Evolutionary conservation across 35 echinoderm and acorn worm genomes (phyloP), one percentile per base, ranked within the genome.

Genomic region (Hemicentrotus pulcherrimus): DNA sequence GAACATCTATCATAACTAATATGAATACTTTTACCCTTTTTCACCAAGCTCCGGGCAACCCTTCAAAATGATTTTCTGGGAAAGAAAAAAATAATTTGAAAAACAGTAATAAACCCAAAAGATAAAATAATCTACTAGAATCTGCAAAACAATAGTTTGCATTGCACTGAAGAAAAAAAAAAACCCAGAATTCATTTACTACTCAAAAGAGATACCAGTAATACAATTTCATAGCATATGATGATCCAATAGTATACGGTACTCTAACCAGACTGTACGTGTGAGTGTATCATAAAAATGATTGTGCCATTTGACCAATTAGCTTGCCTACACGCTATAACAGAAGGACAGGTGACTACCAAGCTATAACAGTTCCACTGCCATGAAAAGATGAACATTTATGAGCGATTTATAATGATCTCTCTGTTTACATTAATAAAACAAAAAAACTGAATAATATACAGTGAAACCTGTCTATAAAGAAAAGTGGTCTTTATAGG

Each of bases 1-100:
- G 65, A 78, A 24, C 65, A 78, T 41, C 35, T 41, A 41, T 41
- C 35, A 41, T 41, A 41, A 41, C 3, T 41, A 41, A 41, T 41
- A 41, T 28, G 2, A 2, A 78, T n/a, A n/a, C 4, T 22, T 32
- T 90, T 47, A 90, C 88, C 88, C 88, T 32, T 90, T 90, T 28
- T 90, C 88, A 18, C 88, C 88, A 90, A 90, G 88, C 88, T 90
- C 88, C 32, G 45, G 88, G 19, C 88, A 90, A 19, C 88, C 46
- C 32, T 90, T 45, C 88, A 90, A 90, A 33, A 90, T 47, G 88
- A 90, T 90, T 41, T 46, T 35, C 88, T 90, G 88, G 16, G 24
- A 28, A 90, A 90, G 24, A 90, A 90, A 86, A 32, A 90, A 90
- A 45, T 6, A 13, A 90, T 33, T 4, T 45, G 87, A 6, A 32